phyloP scores from a whole-genome alignment of 2,888 invertebrate genomes.

The Hemistola chrysoprasaria region DNA sequence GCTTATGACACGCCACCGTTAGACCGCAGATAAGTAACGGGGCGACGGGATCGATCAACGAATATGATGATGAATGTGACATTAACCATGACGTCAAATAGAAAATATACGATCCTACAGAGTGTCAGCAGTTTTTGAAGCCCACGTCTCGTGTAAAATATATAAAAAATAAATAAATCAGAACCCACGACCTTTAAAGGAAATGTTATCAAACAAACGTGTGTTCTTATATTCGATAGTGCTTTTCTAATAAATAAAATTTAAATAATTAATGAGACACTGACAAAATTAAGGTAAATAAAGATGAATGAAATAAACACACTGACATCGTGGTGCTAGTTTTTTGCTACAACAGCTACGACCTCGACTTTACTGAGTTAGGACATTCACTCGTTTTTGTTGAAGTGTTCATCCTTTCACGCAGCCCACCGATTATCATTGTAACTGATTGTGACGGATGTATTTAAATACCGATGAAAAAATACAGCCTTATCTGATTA shows the following conservation, averaged over 20 bases:
- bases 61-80: constrained; percentile 53
- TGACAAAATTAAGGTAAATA: constrained; percentile 47
- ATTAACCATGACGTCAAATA: constrained; percentile 53
- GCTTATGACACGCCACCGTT: neutral
- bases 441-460: constrained; percentile 27
- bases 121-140: constrained; percentile 46
- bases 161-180: constrained; percentile 41
- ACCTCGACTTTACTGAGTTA: constrained; percentile 27
- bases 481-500: too few relatives aligned
- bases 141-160: constrained; percentile 43
- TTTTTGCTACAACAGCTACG: constrained; percentile 77
- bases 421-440: constrained; percentile 31
- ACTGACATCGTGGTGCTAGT: constrained; percentile 69
- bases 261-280: constrained; percentile 55
- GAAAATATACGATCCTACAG: constrained; percentile 36
- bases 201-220: constrained; percentile 52
- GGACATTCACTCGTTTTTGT: constrained; percentile 30
- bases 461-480: constrained; percentile 11
- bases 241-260: constrained; percentile 46
- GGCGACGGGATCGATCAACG: constrained; percentile 29
- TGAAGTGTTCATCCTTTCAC: constrained; percentile 30
- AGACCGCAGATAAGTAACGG: neutral
- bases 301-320: constrained; percentile 49
- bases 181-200: constrained; percentile 59
- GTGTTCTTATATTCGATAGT: constrained; percentile 42